Conservation (phyloP, 2,113 vertebrate genomes). For the Hydrochoerus hydrochaeris region DNA sequence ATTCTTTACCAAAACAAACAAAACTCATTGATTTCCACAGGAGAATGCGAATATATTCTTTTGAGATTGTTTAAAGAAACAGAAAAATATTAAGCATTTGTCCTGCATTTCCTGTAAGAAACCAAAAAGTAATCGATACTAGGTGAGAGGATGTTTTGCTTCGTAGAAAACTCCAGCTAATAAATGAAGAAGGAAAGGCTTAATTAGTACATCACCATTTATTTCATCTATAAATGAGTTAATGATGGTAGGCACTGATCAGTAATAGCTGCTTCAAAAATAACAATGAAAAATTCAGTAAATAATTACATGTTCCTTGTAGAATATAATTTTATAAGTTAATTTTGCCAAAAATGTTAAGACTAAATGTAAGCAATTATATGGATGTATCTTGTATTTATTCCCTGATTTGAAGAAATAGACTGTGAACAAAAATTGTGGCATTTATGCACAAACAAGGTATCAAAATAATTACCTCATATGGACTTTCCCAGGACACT, state of each 20-base stretch:
- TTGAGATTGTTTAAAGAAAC: not conserved
- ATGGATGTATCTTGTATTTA: not conserved
- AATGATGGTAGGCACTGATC: not conserved
- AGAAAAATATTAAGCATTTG: not conserved
- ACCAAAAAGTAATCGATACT: not conserved
- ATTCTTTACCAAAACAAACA: not conserved
- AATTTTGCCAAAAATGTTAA: not conserved
- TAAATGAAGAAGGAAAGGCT: not conserved
- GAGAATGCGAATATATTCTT: not conserved
- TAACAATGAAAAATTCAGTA: not conserved
- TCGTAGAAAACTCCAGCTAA: not conserved
- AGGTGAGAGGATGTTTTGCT: not conserved
- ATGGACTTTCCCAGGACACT: not conserved
- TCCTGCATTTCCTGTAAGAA: not conserved
- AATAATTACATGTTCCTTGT: not conserved
- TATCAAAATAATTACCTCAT: not conserved
- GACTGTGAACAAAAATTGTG: not conserved
- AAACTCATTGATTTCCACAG: not conserved
- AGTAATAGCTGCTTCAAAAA: constrained; percentile 3
- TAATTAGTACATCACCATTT: not conserved
- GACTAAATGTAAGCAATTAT: constrained; percentile 32
- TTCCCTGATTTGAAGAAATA: constrained; percentile 2
- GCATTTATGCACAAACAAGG: not conserved
- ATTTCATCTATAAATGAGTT: not conserved
- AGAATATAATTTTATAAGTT: not conserved